Conservation (phyloP, 2,888 invertebrate species). For the Epinotia nisella region DNA sequence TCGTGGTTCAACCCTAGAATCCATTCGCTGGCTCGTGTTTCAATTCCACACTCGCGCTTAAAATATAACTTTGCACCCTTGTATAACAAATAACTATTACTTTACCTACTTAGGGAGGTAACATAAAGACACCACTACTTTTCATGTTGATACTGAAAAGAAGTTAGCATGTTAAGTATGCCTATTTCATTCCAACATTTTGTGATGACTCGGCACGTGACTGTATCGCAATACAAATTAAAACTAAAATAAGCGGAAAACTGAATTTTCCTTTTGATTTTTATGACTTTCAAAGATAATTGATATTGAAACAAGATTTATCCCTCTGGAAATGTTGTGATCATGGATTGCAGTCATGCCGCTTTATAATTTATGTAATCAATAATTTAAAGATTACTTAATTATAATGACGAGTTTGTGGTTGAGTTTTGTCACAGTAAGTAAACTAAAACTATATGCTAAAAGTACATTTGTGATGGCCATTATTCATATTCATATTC, state of each 20-base stretch:
- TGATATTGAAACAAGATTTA: background rate
- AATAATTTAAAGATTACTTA: background rate
- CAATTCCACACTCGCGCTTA: no score
- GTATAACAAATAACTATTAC: no score
- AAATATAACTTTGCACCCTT: no score
- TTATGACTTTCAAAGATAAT: constrained; percentile 8
- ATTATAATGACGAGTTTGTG: constrained; percentile 12
- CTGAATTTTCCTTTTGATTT: background rate
- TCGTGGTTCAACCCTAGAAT: no score
- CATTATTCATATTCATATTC: no score
- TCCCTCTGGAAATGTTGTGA: background rate
- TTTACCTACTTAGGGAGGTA: no score
- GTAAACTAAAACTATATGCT: no score
- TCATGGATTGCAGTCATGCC: background rate
- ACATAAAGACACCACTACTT: no score
- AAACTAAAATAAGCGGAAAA: constrained; percentile 14
- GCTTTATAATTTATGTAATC: background rate
- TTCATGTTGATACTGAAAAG: no score
- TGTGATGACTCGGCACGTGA: background rate
- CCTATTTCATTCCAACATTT: background rate
- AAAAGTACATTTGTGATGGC: no score
- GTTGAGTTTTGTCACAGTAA: constrained; percentile 2
- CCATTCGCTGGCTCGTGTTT: no score
- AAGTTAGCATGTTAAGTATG: no score
- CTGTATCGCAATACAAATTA: background rate